Evolutionary conservation across 1,140 invertebrate species (phyloP).

Genomic region (Drosophila miranda): DNA sequence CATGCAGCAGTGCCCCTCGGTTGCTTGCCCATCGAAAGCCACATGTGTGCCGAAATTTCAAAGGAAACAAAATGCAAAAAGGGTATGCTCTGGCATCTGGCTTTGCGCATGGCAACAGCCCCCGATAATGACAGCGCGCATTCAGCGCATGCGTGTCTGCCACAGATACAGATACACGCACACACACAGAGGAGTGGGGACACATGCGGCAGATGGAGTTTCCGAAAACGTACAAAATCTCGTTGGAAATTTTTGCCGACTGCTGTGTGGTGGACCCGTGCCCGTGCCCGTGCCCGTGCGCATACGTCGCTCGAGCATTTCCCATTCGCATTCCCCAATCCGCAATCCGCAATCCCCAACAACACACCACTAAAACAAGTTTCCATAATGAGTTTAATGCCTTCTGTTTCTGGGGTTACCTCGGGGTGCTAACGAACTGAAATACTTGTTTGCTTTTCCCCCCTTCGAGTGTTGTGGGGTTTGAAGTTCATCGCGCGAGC

Average conservation of each 20-base stretch:
- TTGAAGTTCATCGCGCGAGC: constrained; percentile 9
- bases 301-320: constrained; percentile 10
- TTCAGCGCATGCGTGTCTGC: constrained; percentile 24
- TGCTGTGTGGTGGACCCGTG: too few relatives aligned
- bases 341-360: neutral
- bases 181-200: neutral
- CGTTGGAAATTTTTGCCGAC: too few relatives aligned
- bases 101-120: constrained; percentile 35
- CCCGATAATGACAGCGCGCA: constrained; percentile 14
- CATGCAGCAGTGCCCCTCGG: too few relatives aligned
- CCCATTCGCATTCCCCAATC: neutral
- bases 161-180: neutral
- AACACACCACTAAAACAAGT: constrained; percentile 46
- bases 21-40: too few relatives aligned
- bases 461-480: neutral
- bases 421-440: constrained; percentile 40
- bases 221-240: neutral
- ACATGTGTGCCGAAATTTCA: too few relatives aligned
- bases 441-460: constrained; percentile 19
- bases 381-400: constrained; percentile 61
- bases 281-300: neutral
- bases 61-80: neutral
- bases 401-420: constrained; percentile 17
- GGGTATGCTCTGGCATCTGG: constrained; percentile 7
- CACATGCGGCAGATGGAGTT: neutral